Evolutionary conservation across 35 echinoderm and acorn worm genomes (phyloP), one percentile per base, ranked within the genome.

Genomic region (Hemicentrotus pulcherrimus): DNA sequence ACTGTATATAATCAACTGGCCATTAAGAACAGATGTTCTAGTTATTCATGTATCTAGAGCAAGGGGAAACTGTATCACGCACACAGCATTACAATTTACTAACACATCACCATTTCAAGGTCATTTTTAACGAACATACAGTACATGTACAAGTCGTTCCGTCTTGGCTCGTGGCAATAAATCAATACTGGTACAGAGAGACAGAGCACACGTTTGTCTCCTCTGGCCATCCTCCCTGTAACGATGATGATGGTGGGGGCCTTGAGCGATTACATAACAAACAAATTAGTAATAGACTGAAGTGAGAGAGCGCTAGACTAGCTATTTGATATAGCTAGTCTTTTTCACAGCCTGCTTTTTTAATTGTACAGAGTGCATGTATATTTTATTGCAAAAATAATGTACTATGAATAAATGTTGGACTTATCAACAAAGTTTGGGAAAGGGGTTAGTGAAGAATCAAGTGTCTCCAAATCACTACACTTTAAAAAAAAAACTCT

Each of bases 51-150:
- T 15, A 55, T 55, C 50, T 55, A 8, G 65, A 78, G 15, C 65
- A 78, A 78, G 65, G 65, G 65, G 65, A 78, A 78, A 78, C 65
- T 78, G 65, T 90, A 30, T 90, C 88, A 90, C 88, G 88, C 32
- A 90, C 88, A 4, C 88, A 46, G 88, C 9, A 9, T 33, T 15
- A 33, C 6, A 46, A 90, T 90, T 90, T 32, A 14, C 9, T 22
- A n/a, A 46, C 88, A 90, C 46, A 28, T 22, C 11, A 14, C 3
- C 32, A 9, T 46, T 90, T 90, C 88, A 90, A 90, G 88, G 88
- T 15, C 46, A 46, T 5, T 45, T 45, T 28, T 90, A 9, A 46
- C 19, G 88, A 90, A 90, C 88, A 90, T 90, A 6, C n/a, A n/a
- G n/a, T n/a, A n/a, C n/a, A n/a, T n/a, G n/a, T n/a, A n/a, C 19